phyloP scores from a whole-genome alignment of 2,797 vertebrate species.

The Chlorospingus semifuscus region DNA sequence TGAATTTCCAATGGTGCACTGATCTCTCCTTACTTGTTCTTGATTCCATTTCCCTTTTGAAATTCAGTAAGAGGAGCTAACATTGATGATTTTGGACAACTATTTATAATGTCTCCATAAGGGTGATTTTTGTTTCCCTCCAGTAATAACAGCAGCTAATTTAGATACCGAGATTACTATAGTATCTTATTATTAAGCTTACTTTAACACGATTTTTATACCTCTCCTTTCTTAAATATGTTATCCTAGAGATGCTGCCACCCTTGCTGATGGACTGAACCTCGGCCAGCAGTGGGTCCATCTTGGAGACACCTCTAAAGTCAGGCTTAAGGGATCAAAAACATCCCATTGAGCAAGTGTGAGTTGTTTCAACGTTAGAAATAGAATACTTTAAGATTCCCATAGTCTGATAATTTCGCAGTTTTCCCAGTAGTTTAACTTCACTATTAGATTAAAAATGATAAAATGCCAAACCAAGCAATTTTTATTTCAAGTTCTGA shows the following conservation, averaged over 20 bases:
- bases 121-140: rapidly evolving
- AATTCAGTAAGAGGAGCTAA: background rate
- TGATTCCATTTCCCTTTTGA: background rate
- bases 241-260: background rate
- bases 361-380: background rate
- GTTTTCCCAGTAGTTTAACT: background rate
- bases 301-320: background rate
- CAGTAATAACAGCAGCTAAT: background rate
- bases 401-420: background rate
- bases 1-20: background rate
- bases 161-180: background rate
- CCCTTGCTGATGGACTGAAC: rapidly evolving
- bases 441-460: background rate
- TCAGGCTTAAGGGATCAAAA: background rate
- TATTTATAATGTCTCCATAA: background rate
- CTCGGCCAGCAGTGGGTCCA: background rate
- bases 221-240: background rate
- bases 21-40: background rate
- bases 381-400: background rate
- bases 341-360: rapidly evolving
- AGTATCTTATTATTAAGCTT: background rate
- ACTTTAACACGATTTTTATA: background rate
- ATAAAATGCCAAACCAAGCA: background rate
- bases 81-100: background rate
- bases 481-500: background rate